A percentile compares a stretch with the other conserved stretches of the same genome.
Conservation (phyloP, 2,113 vertebrate species). For the Oncorhynchus keta region DNA sequence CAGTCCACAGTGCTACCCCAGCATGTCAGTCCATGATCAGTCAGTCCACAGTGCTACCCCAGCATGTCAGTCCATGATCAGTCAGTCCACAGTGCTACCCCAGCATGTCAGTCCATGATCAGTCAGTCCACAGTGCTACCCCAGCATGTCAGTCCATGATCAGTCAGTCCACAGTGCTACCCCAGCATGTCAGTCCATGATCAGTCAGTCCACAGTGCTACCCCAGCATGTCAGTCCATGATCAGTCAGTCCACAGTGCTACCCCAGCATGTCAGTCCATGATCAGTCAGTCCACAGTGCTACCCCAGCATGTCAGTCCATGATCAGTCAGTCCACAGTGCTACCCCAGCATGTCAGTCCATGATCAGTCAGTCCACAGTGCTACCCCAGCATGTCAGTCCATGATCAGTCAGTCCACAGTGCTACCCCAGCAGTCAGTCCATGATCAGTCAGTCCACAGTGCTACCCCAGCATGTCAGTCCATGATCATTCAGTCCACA, state of each 20-base stretch:
- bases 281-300: too few species aligned
- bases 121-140: background rate
- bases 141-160: conserved; percentile 28
- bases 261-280: conserved; percentile 26
- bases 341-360: too few species aligned
- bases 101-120: conserved; percentile 28
- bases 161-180: background rate
- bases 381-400: too few species aligned
- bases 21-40: background rate
- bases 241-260: background rate
- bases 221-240: conserved; percentile 27
- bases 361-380: too few species aligned
- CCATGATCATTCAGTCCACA: too few species aligned
- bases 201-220: background rate
- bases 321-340: too few species aligned
- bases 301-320: too few species aligned
- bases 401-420: too few species aligned
- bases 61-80: conserved; percentile 22
- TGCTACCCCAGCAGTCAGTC: too few species aligned
- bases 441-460: too few species aligned
- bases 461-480: too few species aligned
- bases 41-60: background rate
- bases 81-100: background rate
- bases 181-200: conserved; percentile 28
- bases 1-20: too few species aligned